Conservation (phyloP, 2,888 invertebrate species). For the Sesamia inferens region DNA sequence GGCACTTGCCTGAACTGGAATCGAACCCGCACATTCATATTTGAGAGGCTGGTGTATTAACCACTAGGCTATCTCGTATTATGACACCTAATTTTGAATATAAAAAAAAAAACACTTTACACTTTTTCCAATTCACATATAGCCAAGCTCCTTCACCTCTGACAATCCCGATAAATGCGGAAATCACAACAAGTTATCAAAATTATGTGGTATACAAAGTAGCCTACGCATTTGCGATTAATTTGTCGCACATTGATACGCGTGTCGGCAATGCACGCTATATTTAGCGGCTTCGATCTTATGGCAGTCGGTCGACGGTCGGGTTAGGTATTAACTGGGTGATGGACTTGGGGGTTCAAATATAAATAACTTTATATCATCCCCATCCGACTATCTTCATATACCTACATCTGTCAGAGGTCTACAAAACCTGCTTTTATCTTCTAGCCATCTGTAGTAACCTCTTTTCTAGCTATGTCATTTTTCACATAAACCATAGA, state of each 20-base stretch:
- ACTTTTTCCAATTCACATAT: background rate
- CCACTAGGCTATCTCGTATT: too few species aligned
- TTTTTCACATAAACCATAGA: too few species aligned
- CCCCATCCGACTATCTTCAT: background rate
- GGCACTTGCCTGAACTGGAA: too few species aligned
- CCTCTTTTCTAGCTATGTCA: too few species aligned
- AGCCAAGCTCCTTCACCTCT: background rate
- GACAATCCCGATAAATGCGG: constrained; percentile 23
- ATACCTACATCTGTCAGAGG: background rate
- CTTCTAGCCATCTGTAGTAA: too few species aligned
- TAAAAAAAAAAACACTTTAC: too few species aligned
- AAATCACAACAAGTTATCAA: constrained; percentile 35
- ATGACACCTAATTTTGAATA: too few species aligned
- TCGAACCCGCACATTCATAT: too few species aligned
- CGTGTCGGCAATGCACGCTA: constrained; percentile 52
- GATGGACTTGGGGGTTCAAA: constrained; percentile 49
- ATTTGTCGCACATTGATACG: constrained; percentile 77
- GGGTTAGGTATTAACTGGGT: constrained; percentile 69
- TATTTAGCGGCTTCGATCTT: constrained; percentile 71
- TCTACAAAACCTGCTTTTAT: background rate
- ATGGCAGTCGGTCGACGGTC: constrained; percentile 65
- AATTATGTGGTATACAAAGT: constrained; percentile 47
- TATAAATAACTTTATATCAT: background rate
- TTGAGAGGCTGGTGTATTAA: too few species aligned
- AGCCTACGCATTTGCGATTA: constrained; percentile 68